Evolutionary conservation across 2,113 vertebrate genomes (phyloP).

Genomic region (Sinocyclocheilus maitianheensis): DNA sequence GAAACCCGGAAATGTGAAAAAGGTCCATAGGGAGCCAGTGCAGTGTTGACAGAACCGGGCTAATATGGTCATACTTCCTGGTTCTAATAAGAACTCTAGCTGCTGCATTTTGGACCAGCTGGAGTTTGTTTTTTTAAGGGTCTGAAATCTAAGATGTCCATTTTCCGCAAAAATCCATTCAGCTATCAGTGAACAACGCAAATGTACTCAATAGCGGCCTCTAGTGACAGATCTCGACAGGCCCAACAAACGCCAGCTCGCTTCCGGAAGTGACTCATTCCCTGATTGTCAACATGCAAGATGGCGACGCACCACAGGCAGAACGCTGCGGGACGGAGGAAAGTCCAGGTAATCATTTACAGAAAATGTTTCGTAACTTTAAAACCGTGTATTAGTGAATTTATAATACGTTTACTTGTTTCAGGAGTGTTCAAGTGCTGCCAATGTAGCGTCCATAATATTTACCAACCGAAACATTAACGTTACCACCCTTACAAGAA

Average conservation of each 20-base stretch:
- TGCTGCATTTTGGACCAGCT: too few relatives aligned
- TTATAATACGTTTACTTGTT: background rate
- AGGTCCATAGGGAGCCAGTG: too few relatives aligned
- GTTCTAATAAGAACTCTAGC: too few relatives aligned
- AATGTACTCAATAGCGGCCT: background rate
- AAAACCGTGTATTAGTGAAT: background rate
- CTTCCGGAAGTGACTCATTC: slow-evolving; percentile 82
- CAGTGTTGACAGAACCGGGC: too few relatives aligned
- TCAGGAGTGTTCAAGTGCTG: background rate
- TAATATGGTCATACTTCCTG: too few relatives aligned
- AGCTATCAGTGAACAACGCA: too few relatives aligned
- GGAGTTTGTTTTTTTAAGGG: too few relatives aligned
- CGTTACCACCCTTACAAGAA: background rate
- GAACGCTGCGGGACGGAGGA: slow-evolving; percentile 97
- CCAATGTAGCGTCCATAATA: background rate
- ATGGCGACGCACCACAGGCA: slow-evolving; percentile 99
- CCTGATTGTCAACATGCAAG: slow-evolving; percentile 97
- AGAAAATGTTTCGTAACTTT: background rate
- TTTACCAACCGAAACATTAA: background rate
- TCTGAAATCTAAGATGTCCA: too few relatives aligned
- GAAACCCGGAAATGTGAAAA: too few relatives aligned
- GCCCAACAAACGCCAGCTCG: background rate
- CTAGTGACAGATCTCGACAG: background rate
- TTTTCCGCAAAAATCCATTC: too few relatives aligned
- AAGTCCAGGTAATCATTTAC: slow-evolving; percentile 86